These are phyloP conservation scores for Spodoptera litura DNA, from an alignment of 1,140 invertebrate genomes.

Conservation along the genomic window DNA sequence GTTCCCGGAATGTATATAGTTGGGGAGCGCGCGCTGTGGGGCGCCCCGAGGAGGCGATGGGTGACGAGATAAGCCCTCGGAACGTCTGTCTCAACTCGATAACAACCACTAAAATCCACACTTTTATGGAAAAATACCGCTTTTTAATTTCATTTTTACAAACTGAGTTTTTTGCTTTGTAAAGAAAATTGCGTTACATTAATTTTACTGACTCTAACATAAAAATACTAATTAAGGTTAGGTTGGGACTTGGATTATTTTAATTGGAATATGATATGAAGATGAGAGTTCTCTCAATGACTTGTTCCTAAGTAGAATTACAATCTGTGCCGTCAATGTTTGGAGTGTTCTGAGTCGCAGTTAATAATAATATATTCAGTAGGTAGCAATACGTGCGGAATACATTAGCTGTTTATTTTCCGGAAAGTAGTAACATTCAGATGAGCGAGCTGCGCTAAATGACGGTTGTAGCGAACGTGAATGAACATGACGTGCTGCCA, in stretches of 20 bases:
- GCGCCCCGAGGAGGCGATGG: not conserved
- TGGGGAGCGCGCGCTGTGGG: slow-evolving; percentile 6
- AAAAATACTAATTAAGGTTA: too few relatives aligned
- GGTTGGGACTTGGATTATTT: too few relatives aligned
- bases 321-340: not conserved
- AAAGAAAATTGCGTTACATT: not conserved
- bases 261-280: too few relatives aligned
- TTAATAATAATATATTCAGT: not conserved
- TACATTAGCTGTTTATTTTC: slow-evolving; percentile 36
- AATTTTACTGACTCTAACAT: not conserved
- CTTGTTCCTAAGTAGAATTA: not conserved
- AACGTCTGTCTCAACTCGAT: slow-evolving; percentile 18
- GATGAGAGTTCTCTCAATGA: not conserved
- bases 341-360: not conserved
- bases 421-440: slow-evolving; percentile 35
- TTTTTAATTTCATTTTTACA: slow-evolving; percentile 29
- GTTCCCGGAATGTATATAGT: slow-evolving; percentile 50
- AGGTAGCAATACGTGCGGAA: slow-evolving; percentile 9
- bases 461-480: slow-evolving; percentile 17
- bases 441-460: slow-evolving; percentile 24
- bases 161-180: slow-evolving; percentile 1
- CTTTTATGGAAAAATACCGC: not conserved
- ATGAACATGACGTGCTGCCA: slow-evolving; percentile 6
- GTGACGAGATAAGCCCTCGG: slow-evolving; percentile 17
- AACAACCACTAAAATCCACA: slow-evolving; percentile 23